phyloP scores from a whole-genome alignment of 2,113 vertebrate species.

The Ciconia boyciana region DNA sequence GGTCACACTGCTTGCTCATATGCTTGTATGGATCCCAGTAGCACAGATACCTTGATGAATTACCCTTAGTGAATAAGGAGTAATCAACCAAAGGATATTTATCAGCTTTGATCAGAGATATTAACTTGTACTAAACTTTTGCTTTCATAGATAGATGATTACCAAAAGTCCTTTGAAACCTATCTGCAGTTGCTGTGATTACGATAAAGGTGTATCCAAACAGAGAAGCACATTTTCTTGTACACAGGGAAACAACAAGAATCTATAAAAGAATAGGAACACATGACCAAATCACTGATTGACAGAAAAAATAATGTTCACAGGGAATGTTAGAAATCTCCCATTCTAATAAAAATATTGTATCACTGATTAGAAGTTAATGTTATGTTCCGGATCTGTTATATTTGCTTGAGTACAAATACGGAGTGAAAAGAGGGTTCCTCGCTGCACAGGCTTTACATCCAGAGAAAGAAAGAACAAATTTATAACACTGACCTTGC shows the following conservation, averaged over 20 bases:
- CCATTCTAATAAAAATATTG: background rate
- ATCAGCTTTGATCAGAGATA: background rate
- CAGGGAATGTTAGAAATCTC: background rate
- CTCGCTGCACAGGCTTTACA: background rate
- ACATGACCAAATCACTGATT: background rate
- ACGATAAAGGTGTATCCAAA: background rate
- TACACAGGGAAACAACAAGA: background rate
- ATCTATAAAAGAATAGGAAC: background rate
- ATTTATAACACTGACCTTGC: background rate
- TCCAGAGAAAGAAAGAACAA: background rate
- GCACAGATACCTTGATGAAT: background rate
- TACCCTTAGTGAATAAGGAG: background rate
- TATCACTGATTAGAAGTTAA: background rate
- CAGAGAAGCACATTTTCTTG: background rate
- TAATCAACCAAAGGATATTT: background rate
- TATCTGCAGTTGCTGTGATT: background rate
- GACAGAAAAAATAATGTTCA: background rate
- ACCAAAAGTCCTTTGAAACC: background rate
- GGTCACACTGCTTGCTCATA: too few species aligned
- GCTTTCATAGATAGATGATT: background rate
- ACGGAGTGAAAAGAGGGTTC: background rate
- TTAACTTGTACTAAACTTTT: background rate
- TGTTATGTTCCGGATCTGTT: background rate
- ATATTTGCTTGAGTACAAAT: background rate
- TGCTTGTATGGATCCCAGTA: background rate